Evolutionary conservation across 1,140 invertebrate species (phyloP).

Genomic region (Neuroterus valhalla): DNA sequence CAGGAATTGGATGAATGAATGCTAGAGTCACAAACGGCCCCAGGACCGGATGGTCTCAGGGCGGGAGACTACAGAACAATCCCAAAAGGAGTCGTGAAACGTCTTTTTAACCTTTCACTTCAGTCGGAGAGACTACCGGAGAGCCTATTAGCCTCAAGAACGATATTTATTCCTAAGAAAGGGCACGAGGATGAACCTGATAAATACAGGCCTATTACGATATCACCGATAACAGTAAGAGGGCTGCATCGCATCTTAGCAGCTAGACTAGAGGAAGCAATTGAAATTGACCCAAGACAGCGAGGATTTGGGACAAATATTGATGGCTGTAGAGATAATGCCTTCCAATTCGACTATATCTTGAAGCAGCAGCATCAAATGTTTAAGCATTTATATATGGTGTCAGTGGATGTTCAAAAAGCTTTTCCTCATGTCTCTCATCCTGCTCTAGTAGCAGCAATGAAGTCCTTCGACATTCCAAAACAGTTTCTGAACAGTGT

Average conservation of each 20-base stretch:
- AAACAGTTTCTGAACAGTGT: conserved; percentile 42
- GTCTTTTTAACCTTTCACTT: conserved; percentile 39
- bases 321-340: conserved; percentile 49
- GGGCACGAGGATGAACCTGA: conserved; percentile 47
- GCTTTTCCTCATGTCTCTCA: conserved; percentile 66
- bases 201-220: conserved; percentile 66
- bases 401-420: conserved; percentile 58
- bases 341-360: conserved; percentile 35
- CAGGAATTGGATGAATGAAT: neutral
- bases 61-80: neutral
- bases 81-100: neutral
- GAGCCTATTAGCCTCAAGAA: conserved; percentile 32
- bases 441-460: conserved; percentile 39
- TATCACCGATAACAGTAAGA: conserved; percentile 60
- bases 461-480: conserved; percentile 37
- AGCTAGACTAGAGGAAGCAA: conserved; percentile 40
- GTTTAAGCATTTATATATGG: conserved; percentile 39
- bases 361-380: conserved; percentile 26
- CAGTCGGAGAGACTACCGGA: conserved; percentile 17
- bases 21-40: neutral
- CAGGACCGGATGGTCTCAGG: conserved; percentile 37
- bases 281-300: conserved; percentile 37
- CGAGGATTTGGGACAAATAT: conserved; percentile 37
- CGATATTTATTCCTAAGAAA: conserved; percentile 55
- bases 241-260: conserved; percentile 63